A percentile compares a stretch with the other conserved stretches of the same genome.
phyloP scores from a whole-genome alignment of 2,797 vertebrate genomes.

The Lithobates sylvaticus region DNA sequence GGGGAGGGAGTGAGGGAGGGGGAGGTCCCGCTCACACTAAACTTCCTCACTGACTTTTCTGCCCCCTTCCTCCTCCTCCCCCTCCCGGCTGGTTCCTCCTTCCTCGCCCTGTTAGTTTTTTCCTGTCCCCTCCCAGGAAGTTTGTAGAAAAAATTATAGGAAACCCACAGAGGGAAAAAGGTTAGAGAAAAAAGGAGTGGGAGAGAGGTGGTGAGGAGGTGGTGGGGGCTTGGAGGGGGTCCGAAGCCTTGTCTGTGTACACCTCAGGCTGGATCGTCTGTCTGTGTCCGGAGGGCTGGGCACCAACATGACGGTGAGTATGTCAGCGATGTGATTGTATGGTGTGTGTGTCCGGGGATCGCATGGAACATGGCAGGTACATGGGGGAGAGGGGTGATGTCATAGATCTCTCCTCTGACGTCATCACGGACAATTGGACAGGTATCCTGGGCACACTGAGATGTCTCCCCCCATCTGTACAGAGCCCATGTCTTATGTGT shows the following conservation, averaged over 20 bases:
- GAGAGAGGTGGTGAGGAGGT: neutral
- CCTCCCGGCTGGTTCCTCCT: constrained; percentile 14
- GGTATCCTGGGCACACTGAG: no score
- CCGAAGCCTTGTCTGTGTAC: neutral
- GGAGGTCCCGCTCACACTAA: constrained; percentile 12
- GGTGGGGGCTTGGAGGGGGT: constrained; percentile 2
- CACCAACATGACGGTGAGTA: constrained; percentile 50
- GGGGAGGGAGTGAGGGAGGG: neutral
- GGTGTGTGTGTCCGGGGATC: neutral
- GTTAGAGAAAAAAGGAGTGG: neutral
- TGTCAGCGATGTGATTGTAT: neutral
- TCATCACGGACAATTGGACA: no score
- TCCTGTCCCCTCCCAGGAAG: constrained; percentile 61
- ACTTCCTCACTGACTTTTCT: constrained; percentile 30
- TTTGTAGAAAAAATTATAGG: constrained; percentile 33
- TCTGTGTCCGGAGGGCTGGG: neutral
- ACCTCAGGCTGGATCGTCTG: neutral
- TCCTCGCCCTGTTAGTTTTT: constrained; percentile 34
- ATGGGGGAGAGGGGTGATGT: no score
- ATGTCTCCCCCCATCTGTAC: no score
- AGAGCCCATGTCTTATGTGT: no score
- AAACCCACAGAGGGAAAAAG: constrained; percentile 1
- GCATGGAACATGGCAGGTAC: neutral
- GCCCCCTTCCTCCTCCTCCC: neutral
- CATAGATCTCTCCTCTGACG: no score